Evolutionary conservation across 92 coral and sea anemone genomes (phyloP).

Genomic region (Paramuricea clavata): DNA sequence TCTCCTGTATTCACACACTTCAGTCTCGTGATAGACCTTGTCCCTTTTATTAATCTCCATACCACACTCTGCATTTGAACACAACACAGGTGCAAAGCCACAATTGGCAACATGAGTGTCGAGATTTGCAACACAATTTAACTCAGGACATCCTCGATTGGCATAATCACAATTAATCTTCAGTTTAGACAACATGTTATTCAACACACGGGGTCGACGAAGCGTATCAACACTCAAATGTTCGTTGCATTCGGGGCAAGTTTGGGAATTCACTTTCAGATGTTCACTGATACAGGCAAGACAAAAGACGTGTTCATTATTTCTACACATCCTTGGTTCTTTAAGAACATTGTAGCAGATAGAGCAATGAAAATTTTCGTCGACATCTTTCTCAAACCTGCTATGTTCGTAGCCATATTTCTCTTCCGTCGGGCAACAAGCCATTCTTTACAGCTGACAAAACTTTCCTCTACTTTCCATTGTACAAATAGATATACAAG

Average conservation of each 20-base stretch:
- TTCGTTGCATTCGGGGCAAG: background rate
- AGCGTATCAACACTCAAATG: background rate
- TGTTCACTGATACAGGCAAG: constrained; percentile 1
- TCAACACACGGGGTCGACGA: background rate
- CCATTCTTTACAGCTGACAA: background rate
- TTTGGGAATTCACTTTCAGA: background rate
- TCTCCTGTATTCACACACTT: constrained; percentile 13
- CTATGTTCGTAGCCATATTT: constrained; percentile 5
- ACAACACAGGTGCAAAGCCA: constrained; percentile 14
- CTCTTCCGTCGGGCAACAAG: background rate
- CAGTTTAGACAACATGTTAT: background rate
- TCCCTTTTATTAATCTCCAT: constrained; percentile 11
- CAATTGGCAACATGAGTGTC: constrained; percentile 5
- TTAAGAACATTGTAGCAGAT: constrained; percentile 20
- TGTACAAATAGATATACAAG: background rate
- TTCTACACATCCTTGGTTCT: constrained; percentile 39
- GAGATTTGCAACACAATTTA: background rate
- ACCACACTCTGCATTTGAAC: background rate
- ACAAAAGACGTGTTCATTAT: constrained; percentile 10
- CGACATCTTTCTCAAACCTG: constrained; percentile 18
- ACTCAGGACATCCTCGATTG: constrained; percentile 6
- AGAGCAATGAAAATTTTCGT: background rate
- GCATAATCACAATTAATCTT: constrained; percentile 18
- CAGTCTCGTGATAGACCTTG: background rate
- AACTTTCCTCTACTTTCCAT: background rate